Base-by-base conservation (phyloP, 2,888 invertebrate genomes). In the Drosophila limbata region DNA sequence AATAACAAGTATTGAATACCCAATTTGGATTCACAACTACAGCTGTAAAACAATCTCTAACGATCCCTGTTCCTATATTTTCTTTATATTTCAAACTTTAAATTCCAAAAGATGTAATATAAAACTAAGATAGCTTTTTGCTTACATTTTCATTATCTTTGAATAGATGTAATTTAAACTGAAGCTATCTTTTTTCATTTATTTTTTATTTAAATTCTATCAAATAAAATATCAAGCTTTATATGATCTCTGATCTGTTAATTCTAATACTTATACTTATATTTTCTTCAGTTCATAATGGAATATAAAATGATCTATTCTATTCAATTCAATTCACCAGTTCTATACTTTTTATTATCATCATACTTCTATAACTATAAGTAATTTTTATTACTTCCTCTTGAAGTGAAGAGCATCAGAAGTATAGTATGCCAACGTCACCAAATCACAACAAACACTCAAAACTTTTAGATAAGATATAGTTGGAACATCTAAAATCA, bases 381-480 rank as follows among this genome's bases (percentile, higher is more conserved):
- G 47, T 17, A 56, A 13, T 40, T 45, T 52, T 17, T 52, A n/a
- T 17, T 25, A 52, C 50, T 42, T 45, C 13, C 15, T 53, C 40
- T 31, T 21, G 2, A 13, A 3, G 35, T 17, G 17, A 40, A 39
- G 10, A 28, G 15, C 8, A 13, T 4, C 19, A 9, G 11, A 31
- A 13, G 6, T 47, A 47, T 9, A 21, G 5, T 28, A 21, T 31
- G 35, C 25, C 19, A 68, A 50, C 72, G 72, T 65, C 75, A 74
- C 48, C 28, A 60, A 82, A 72, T 72, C 71, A 65, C 63, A 21
- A 63, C 67, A 21, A 39, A 67, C 19, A 51, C 31, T 40, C 15
- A 59, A 69, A 47, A 62, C 50, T 62, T 48, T 35, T 21, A 63
- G 75, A 83, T 83, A 66, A 83, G 84, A 84, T 84, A 77, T 63